Percentiles rank a stretch among this genome's conserved stretches.
phyloP scores from a whole-genome alignment of 53 echinoderm and acorn worm species.

The Pentamera pediparva region DNA sequence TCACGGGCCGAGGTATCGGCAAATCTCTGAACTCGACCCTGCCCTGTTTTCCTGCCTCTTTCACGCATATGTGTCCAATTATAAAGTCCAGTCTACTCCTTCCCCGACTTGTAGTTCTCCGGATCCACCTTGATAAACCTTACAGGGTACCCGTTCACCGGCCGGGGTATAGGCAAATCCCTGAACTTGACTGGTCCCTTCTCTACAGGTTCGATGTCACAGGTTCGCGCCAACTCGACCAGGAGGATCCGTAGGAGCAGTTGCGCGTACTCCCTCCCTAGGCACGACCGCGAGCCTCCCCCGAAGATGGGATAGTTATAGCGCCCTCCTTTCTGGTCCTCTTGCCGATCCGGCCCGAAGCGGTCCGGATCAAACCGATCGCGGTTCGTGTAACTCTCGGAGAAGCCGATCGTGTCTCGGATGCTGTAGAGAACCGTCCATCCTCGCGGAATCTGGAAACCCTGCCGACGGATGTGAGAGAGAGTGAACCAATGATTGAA shows the following conservation, averaged over 20 bases:
- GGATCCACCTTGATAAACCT: conserved; percentile 28
- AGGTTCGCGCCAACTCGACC: conserved; percentile 66
- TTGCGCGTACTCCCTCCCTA: conserved; percentile 77
- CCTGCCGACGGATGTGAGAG: conserved; percentile 29
- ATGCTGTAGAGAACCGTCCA: conserved; percentile 92
- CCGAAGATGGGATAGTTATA: conserved; percentile 87
- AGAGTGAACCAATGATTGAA: too few relatives aligned
- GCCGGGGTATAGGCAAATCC: conserved; percentile 62
- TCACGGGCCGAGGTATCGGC: conserved; percentile 66
- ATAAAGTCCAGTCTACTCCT: too few relatives aligned
- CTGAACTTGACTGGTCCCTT: conserved; percentile 48
- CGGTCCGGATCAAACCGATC: conserved; percentile 84
- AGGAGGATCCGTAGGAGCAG: conserved; percentile 67
- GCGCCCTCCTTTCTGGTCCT: conserved; percentile 73
- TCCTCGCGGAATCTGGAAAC: conserved; percentile 85
- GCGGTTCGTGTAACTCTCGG: conserved; percentile 59
- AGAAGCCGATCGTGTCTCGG: conserved; percentile 71
- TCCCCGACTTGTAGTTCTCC: too few relatives aligned
- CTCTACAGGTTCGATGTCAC: conserved; percentile 53
- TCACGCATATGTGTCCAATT: too few relatives aligned
- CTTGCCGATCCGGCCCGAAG: conserved; percentile 57
- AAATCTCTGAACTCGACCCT: conserved; percentile 48
- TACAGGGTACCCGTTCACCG: conserved; percentile 68
- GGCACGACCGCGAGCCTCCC: conserved; percentile 70
- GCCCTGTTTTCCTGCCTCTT: too few relatives aligned